Conservation (phyloP, 1,140 invertebrate species). For the Lepidurus arcticus region DNA sequence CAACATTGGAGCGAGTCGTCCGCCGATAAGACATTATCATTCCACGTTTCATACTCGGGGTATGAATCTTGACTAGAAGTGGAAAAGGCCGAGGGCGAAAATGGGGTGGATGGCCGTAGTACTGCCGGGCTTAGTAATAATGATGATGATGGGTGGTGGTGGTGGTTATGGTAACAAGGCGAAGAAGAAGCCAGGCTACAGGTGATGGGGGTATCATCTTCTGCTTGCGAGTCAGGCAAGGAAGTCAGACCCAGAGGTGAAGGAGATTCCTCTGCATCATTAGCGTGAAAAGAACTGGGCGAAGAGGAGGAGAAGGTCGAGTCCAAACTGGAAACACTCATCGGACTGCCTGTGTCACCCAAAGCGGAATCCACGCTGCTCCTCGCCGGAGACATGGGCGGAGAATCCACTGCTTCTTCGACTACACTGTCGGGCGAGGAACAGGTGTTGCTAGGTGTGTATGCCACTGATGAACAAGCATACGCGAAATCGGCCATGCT, state of each 20-base stretch:
- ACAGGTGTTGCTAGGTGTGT: slow-evolving; percentile 8
- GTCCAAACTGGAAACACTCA: slow-evolving; percentile 13
- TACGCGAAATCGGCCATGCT: background rate
- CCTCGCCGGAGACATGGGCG: background rate
- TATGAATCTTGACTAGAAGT: slow-evolving; percentile 15
- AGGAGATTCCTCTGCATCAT: slow-evolving; percentile 14
- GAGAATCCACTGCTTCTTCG: background rate
- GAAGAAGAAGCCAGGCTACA: background rate
- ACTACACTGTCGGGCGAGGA: background rate
- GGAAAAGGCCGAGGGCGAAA: slow-evolving; percentile 8
- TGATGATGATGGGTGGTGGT: too few relatives aligned
- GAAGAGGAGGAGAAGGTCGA: background rate
- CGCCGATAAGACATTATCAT: slow-evolving; percentile 14
- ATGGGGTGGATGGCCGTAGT: background rate
- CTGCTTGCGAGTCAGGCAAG: background rate
- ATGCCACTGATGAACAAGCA: background rate
- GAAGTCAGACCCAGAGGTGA: slow-evolving; percentile 15
- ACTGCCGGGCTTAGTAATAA: background rate
- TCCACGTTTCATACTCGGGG: slow-evolving; percentile 8
- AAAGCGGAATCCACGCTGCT: background rate
- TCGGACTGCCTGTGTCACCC: background rate
- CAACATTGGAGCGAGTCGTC: background rate
- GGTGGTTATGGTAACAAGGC: too few relatives aligned
- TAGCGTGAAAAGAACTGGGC: slow-evolving; percentile 14
- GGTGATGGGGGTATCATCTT: background rate